These are phyloP conservation scores for Lycodopsis pacificus DNA, from an alignment of 2,797 vertebrate genomes.

Conservation along the genomic window DNA sequence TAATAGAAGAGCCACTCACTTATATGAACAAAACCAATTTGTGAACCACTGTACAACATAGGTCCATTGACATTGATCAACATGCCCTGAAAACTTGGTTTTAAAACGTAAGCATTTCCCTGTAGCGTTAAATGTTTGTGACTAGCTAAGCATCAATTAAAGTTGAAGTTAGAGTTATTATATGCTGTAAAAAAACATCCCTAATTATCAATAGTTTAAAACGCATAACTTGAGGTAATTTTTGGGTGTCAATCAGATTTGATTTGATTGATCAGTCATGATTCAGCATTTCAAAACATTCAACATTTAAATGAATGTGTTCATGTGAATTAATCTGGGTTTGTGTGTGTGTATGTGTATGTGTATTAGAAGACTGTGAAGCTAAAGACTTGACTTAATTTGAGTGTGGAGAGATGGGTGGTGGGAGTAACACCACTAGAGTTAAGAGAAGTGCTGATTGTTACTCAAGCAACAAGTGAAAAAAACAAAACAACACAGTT, in stretches of 20 bases:
- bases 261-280: background rate
- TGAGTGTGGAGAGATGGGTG: no score
- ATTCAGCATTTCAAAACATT: constrained; percentile 6
- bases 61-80: background rate
- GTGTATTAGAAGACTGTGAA: background rate
- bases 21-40: background rate
- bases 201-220: background rate
- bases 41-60: background rate
- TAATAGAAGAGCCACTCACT: constrained; percentile 32
- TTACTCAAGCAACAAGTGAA: background rate
- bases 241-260: constrained; percentile 1
- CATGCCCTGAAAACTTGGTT: background rate
- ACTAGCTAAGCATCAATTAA: background rate
- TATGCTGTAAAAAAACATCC: constrained; percentile 3
- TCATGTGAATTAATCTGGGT: no score
- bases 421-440: no score
- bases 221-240: background rate
- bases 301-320: background rate
- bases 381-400: background rate
- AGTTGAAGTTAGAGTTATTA: background rate
- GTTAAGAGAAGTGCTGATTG: no score
- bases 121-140: background rate
- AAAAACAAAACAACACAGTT: background rate
- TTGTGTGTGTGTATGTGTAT: background rate
- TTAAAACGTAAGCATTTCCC: background rate